Evolutionary conservation across 2,797 vertebrate genomes (phyloP), one percentile per base, ranked within the genome.

Genomic region (Sebastes diaconus): DNA sequence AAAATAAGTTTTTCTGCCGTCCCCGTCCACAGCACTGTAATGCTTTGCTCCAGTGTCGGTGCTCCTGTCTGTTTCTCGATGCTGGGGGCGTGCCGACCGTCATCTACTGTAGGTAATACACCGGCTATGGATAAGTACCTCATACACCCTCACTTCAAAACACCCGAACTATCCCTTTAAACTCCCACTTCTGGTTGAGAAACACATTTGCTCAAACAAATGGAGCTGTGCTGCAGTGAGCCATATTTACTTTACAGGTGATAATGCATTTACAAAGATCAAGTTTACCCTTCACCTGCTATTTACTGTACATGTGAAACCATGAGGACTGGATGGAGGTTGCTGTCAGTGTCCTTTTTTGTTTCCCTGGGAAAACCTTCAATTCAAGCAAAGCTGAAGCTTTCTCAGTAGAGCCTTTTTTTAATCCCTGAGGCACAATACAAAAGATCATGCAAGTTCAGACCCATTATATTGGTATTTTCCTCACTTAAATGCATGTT

Each of bases 391-490:
- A 78, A 82, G 18, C 27, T 5, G 9, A 63, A 80, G 36, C 13
- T 61, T 63, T 83, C 52, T 80, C 61, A 32, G n/a, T 64, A n/a
- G 34, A 86, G 67, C 32, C 72, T 68, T 78, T 29, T 52, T n/a
- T n/a, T 77, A 25, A 75, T 87, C 74, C 91, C 84, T 1, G n/a
- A 81, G 90, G 92, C 88, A 63, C 68, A 42, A 65, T 29, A 16
- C 68, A 29, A 66, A 89, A 88, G 94, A 88, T 77, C 70, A 69
- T 85, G 76, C 92, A 93, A 32, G 94, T 90, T 92, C 75, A 84
- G 73, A 75, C 83, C 71, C 25, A 93, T 91, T 88, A 87, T 82
- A 79, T 52, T 54, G 68, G 77, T 75, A 87, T 92, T 92, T 89
- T 82, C n/a, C 75, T 79, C 64, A 64, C 84, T 87, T 70, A 80